These are phyloP conservation scores for Timandra comae DNA, from an alignment of 2,888 invertebrate genomes.

Conservation along the genomic window DNA sequence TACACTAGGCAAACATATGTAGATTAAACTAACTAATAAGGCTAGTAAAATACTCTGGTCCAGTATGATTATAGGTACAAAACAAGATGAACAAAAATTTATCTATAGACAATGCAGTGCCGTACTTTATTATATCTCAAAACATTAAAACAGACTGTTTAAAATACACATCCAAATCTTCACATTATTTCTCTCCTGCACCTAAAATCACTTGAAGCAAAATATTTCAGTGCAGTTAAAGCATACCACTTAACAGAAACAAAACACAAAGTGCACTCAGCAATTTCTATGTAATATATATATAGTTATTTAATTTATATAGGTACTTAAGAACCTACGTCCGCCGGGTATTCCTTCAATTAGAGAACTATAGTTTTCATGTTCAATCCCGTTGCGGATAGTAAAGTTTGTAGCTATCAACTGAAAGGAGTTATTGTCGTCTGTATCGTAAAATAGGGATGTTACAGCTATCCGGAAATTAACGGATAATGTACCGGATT, in stretches of 20 bases:
- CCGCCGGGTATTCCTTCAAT: constrained; percentile 25
- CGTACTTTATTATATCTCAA: no score
- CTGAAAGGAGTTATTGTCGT: constrained; percentile 16
- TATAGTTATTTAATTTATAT: no score
- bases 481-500: constrained; percentile 7
- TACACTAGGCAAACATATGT: no score
- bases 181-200: no score
- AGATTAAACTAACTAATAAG: no score
- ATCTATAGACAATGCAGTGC: no score
- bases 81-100: no score
- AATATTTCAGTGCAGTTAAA: constrained; percentile 15
- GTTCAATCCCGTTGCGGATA: constrained; percentile 18
- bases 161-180: no score
- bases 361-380: constrained; percentile 23
- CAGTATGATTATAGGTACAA: no score
- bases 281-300: constrained; percentile 26
- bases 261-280: constrained; percentile 26
- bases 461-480: constrained; percentile 11
- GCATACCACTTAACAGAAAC: constrained; percentile 18
- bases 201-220: constrained; percentile 16
- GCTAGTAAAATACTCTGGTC: no score
- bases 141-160: no score
- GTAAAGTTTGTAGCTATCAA: constrained; percentile 19
- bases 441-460: constrained; percentile 8
- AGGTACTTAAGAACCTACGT: constrained; percentile 7